Base-by-base conservation (phyloP, 1,140 invertebrate genomes). In the Metopolophium dirhodum region DNA sequence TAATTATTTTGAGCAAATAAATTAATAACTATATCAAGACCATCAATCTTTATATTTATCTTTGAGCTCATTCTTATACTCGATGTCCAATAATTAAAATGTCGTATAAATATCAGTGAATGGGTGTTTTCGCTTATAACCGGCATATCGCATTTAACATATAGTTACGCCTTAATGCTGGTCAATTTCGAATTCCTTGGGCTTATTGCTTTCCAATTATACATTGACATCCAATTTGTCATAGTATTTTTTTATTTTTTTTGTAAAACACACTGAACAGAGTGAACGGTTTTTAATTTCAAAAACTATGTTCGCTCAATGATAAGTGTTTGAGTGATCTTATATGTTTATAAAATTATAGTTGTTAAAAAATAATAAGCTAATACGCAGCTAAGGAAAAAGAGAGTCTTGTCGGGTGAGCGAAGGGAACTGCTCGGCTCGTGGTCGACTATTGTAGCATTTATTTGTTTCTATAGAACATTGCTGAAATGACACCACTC, bases 361-460 rank as follows among this genome's bases (percentile, higher is more conserved):
- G 6, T 35, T 8, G 61, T 68, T 68, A 20, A 68, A 68, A n/a
- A 0, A 61, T 61, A 61, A 26, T 26, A 26, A 26, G 23, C 23
- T 26, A 9, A 26, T 61, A 30, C 30, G 23, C 1, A 57, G 26
- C 26, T 41, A 4, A 41, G 41, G 4, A 41, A 41, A 41, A 41
- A 41, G 8, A 68, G 9, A 30, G 1, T 30, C 11, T n/a, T 68
- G 14, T 14, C 26, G 11, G 11, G 30, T 1, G 11, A 68, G 14
- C 61, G 1, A 68, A n/a, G 4, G 0, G 1, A n/a, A n/a, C 30
- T 18, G 30, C 0, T n/a, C 14, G 14, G 14, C 6, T 7, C 14
- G 6, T n/a, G 14, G 14, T n/a, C 6, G 11, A n/a, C 14, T n/a
- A 68, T 68, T 18, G 14, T n/a, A 26, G n/a, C 14, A 68, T 3